Base-by-base conservation (phyloP, 2,113 vertebrate species). In the Addax nasomaculatus region DNA sequence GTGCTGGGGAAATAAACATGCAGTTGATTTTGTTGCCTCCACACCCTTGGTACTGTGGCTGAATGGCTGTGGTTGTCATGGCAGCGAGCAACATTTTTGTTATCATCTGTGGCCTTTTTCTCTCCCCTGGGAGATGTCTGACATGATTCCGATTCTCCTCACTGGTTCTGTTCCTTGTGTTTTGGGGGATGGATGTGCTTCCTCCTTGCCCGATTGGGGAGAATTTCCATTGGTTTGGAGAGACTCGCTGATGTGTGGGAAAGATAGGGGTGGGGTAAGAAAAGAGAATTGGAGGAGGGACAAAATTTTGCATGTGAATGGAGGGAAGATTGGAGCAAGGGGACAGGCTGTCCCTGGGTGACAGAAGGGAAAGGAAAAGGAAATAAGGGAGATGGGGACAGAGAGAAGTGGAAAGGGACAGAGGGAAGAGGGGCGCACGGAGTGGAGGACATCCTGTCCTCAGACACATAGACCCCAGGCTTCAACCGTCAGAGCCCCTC, bases 61-160 rank as follows among this genome's bases (percentile, higher is more conserved):
- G 93, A 94, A 33, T 78, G 90, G 76, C 5, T 25, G 62, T 1
- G 2, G 96, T 98, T 97, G 98, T 88, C 97, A 97, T 93, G 96
- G 93, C 90, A 97, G 62, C 93, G 0, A 90, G 60, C 83, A 84
- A 64, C 58, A 9, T 47, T 87, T 87, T 60, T 13, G 51, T 60
- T 86, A 60, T 87, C 47, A 17, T n/a, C 70, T 0, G 25, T n/a
- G 90, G 94, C 95, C 84, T 96, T 55, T 30, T 64, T 58, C 70
- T 43, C 67, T 92, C 93, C 39, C 53, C 30, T 1, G 25, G 85
- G 92, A 92, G 80, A 80, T 27, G 2, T n/a, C 10, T 67, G 70
- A 29, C 62, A 30, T 25, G 95, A 87, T 43, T 93, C 49, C 33
- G 17, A 29, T 17, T 60, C 80, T n/a, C 62, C 43, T 0, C 8